Conservation (phyloP, 2,113 vertebrate genomes). For the Nycticebus coucang region DNA sequence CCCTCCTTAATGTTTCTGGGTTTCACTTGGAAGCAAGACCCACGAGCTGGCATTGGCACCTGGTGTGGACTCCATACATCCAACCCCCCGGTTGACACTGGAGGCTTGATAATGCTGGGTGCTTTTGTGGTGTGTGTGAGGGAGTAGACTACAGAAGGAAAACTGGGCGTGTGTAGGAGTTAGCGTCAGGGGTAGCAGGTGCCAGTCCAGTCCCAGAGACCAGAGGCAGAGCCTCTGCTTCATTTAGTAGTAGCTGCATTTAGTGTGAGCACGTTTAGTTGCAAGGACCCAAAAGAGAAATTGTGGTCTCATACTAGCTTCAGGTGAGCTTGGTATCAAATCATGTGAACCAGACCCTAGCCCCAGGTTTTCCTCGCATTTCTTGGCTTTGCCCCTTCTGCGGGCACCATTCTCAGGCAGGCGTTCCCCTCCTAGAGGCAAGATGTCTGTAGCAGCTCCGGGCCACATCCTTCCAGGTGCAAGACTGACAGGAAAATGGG, state of each 20-base stretch:
- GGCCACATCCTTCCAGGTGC: neutral
- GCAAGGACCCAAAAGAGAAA: slow-evolving; percentile 2
- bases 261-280: neutral
- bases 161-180: neutral
- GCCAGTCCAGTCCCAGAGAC: neutral
- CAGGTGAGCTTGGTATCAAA: neutral
- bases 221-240: neutral
- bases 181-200: neutral
- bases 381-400: neutral
- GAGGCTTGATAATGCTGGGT: neutral
- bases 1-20: neutral
- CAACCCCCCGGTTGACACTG: neutral
- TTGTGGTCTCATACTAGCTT: neutral
- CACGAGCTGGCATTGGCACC: neutral
- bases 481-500: neutral
- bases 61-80: neutral
- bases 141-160: neutral
- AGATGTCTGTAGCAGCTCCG: neutral
- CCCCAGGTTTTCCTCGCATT: neutral
- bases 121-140: neutral
- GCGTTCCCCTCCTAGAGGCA: neutral
- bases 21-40: neutral
- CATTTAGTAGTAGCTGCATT: neutral
- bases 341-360: neutral
- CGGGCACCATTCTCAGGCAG: neutral